Evolutionary conservation across 2,113 vertebrate species (phyloP), one percentile per base, ranked within the genome.

Genomic region (Poeciliopsis prolifica): DNA sequence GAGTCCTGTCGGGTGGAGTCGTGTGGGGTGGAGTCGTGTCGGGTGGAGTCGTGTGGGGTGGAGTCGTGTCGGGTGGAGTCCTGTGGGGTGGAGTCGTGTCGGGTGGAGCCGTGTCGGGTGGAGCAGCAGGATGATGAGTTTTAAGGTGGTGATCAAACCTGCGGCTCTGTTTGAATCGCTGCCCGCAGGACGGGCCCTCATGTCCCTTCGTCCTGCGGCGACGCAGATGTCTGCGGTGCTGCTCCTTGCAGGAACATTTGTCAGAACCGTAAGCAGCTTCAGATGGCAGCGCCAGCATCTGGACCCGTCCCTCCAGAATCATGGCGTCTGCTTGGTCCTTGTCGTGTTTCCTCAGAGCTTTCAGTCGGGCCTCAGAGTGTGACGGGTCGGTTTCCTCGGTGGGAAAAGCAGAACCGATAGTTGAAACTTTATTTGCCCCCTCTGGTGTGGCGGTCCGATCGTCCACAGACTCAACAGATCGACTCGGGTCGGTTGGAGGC

Each of bases 291-390:
- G 97, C 95, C 11, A 98, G 91, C 97, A 99, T 96, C 85, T 97
- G 96, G 63, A 99, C 97, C 15, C 95, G 94, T 6, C 97, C 98
- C 77, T 98, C 97, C 78, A 97, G 84, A 24, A 99, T 95, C 82
- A 99, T 89, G 0, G 95, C 93, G 54, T 97, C 95, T 0, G 96
- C 96, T 82, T 97, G 96, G 65, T 97, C 96, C 86, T 95, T 97
- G 91, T 99, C 97, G 40, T 95, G 96, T 75, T 92, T 96, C 82
- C 95, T 95, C 67, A 97, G 87, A 0, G 94, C 95, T 81, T 94
- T 95, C 54, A 97, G 88, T 3, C 87, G 81, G 0, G 73, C 92
- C 75, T 98, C 96, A 0, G 95, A 92, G 35, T 87, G 85, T 33
- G 51, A 71, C 0, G 12, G 3, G 1, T 0, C 60, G 48, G 63